phyloP scores from a whole-genome alignment of 2,113 vertebrate genomes.

The Pituophis catenifer region DNA sequence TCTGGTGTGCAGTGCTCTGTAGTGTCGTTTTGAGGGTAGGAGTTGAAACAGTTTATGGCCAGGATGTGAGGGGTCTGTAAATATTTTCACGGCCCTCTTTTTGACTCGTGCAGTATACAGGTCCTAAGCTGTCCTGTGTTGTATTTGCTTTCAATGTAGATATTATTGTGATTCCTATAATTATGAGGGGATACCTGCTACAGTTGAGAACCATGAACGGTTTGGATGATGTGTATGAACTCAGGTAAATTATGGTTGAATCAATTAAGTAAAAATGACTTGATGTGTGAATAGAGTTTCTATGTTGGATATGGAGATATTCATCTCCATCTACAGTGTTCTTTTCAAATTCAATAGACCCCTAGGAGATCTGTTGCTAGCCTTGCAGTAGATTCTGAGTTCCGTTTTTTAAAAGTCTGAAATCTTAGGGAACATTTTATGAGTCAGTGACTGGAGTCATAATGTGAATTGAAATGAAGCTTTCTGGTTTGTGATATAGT shows the following conservation, averaged over 20 bases:
- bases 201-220: not conserved
- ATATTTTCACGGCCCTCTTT: too few relatives aligned
- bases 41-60: too few relatives aligned
- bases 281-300: not conserved
- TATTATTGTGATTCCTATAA: not conserved
- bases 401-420: not conserved
- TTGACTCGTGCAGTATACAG: too few relatives aligned
- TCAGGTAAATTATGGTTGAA: not conserved
- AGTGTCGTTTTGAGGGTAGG: too few relatives aligned
- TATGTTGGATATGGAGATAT: not conserved
- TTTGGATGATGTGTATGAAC: not conserved
- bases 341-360: not conserved
- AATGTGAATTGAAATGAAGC: not conserved
- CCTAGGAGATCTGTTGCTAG: not conserved
- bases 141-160: not conserved
- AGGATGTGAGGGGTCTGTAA: too few relatives aligned
- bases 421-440: not conserved
- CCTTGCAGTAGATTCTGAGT: not conserved
- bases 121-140: not conserved
- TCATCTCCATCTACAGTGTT: not conserved
- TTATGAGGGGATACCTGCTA: not conserved
- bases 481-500: not conserved
- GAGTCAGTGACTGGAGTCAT: not conserved
- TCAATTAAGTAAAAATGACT: not conserved
- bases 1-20: too few relatives aligned